Evolutionary conservation across 2,888 invertebrate genomes (phyloP).

Genomic region (Drosophila differens): DNA sequence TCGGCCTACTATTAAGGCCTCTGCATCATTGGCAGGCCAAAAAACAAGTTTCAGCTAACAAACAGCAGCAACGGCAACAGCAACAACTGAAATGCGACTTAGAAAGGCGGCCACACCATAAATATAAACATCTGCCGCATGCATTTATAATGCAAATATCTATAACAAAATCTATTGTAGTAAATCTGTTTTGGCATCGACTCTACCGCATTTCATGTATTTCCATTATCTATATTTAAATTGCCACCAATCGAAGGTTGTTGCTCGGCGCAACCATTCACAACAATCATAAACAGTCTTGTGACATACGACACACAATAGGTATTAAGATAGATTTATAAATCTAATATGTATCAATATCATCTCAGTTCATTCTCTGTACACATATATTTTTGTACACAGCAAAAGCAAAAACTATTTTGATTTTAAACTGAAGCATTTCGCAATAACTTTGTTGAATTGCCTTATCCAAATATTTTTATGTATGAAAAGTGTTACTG

Average conservation of each 20-base stretch:
- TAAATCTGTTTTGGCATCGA: constrained; percentile 26
- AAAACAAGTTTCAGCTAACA: constrained; percentile 28
- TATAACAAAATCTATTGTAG: constrained; percentile 47
- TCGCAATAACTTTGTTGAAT: neutral
- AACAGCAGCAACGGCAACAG: neutral
- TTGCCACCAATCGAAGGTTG: constrained; percentile 49
- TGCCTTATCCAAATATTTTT: too few relatives aligned
- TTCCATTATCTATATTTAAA: constrained; percentile 63
- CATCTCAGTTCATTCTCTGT: neutral
- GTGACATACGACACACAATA: constrained; percentile 18
- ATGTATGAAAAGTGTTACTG: neutral
- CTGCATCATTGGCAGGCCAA: constrained; percentile 10
- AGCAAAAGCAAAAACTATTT: constrained; percentile 1
- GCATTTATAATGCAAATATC: constrained; percentile 63
- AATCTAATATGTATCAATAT: neutral
- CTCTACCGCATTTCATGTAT: constrained; percentile 66
- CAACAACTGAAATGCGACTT: constrained; percentile 27
- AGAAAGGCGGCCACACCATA: constrained; percentile 50
- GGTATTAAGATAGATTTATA: constrained; percentile 4
- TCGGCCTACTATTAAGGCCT: constrained; percentile 36
- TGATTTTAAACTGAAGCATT: neutral
- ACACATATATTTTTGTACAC: neutral
- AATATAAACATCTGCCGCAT: constrained; percentile 13
- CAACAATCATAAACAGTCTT: constrained; percentile 33
- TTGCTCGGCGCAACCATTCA: constrained; percentile 40